These are phyloP conservation scores for Heterodera carotae DNA, from an alignment of 1,140 invertebrate genomes.

Conservation along the genomic window DNA sequence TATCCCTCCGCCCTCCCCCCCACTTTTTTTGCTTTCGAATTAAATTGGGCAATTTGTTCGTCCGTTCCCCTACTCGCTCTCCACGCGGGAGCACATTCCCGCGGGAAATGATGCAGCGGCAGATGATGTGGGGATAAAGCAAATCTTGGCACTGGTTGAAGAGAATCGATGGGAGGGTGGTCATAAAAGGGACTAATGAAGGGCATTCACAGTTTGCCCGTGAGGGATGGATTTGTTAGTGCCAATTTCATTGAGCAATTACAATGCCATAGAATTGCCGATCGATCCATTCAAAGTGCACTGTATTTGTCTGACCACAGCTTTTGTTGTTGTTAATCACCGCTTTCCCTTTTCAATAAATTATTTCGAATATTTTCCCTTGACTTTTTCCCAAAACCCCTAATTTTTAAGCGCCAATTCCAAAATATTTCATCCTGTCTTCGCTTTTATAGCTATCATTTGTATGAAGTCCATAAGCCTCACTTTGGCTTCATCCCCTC, in stretches of 20 bases:
- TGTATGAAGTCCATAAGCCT: too few relatives aligned
- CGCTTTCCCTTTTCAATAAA: neutral
- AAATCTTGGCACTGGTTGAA: constrained; percentile 13
- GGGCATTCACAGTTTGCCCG: neutral
- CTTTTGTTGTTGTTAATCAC: too few relatives aligned
- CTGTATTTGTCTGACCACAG: too few relatives aligned
- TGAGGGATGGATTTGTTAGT: too few relatives aligned
- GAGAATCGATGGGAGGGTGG: constrained; percentile 1
- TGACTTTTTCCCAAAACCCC: neutral
- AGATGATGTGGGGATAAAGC: neutral
- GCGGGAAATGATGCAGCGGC: constrained; percentile 1
- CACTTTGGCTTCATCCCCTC: too few relatives aligned
- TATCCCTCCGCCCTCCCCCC: neutral
- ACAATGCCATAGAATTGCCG: too few relatives aligned
- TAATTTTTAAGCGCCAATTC: neutral
- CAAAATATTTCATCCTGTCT: neutral
- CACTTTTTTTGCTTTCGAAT: neutral
- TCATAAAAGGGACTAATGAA: constrained; percentile 11
- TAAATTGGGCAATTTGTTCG: constrained; percentile 20
- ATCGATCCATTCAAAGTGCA: too few relatives aligned
- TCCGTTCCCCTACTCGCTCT: neutral
- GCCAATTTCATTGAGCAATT: too few relatives aligned
- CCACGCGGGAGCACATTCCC: neutral
- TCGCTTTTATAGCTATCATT: too few relatives aligned
- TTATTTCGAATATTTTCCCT: neutral